Conservation (phyloP, 2,888 invertebrate species). For the Euzophera pinguis region DNA sequence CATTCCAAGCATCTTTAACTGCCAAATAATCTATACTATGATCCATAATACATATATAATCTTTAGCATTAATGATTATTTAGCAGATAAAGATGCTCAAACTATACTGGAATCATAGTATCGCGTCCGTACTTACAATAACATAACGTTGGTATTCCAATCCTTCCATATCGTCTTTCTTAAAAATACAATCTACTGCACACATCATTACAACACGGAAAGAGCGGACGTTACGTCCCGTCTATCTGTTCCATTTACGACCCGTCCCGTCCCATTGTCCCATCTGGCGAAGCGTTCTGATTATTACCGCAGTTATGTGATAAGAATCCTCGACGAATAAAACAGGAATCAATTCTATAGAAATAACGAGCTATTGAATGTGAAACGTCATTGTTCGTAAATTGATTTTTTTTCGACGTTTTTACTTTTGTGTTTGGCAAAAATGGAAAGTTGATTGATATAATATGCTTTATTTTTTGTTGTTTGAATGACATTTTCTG, state of each 20-base stretch:
- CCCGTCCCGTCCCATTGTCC: conserved; percentile 36
- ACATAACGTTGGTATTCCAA: not conserved
- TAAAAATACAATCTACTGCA: too few relatives aligned
- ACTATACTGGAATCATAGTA: too few relatives aligned
- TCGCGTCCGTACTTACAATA: too few relatives aligned
- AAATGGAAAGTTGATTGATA: conserved; percentile 5
- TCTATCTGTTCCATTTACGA: conserved; percentile 45
- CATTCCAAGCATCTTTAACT: too few relatives aligned
- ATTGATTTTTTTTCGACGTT: conserved; percentile 33
- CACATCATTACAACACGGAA: conserved; percentile 22
- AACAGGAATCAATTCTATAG: conserved; percentile 43
- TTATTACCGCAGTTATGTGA: conserved; percentile 56
- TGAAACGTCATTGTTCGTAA: conserved; percentile 40
- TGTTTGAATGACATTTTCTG: not conserved
- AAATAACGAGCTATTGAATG: conserved; percentile 47
- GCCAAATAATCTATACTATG: too few relatives aligned
- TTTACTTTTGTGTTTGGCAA: not conserved
- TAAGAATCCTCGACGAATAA: conserved; percentile 48
- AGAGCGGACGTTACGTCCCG: conserved; percentile 34
- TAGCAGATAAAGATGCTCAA: too few relatives aligned
- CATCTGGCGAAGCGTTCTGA: conserved; percentile 39
- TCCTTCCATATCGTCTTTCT: not conserved
- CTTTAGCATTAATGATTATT: too few relatives aligned
- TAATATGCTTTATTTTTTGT: not conserved
- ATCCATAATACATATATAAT: too few relatives aligned